Percentiles rank a stretch among this genome's conserved stretches.
Evolutionary conservation across 2,888 invertebrate species (phyloP).

Genomic region (Diachrysia chrysitis): DNA sequence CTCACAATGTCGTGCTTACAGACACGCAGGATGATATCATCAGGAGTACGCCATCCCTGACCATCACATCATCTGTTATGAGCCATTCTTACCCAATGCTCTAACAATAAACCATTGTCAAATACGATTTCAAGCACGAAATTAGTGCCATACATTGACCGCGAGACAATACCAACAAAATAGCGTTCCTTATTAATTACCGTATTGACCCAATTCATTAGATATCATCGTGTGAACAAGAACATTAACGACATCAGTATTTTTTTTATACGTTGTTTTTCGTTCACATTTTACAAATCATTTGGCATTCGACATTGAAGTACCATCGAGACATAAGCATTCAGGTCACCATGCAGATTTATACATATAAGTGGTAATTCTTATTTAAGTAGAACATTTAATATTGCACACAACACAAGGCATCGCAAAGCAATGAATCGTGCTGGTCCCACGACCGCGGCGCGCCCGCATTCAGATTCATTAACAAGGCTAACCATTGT

Average conservation of each 20-base stretch:
- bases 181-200: conserved; percentile 46
- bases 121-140: conserved; percentile 40
- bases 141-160: conserved; percentile 48
- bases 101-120: conserved; percentile 56
- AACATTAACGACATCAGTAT: conserved; percentile 37
- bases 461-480: conserved; percentile 76
- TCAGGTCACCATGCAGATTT: conserved; percentile 23
- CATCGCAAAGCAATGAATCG: conserved; percentile 65
- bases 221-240: conserved; percentile 47
- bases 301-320: conserved; percentile 40
- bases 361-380: conserved; percentile 29
- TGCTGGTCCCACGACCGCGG: conserved; percentile 72
- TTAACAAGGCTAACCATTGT: conserved; percentile 85
- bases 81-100: conserved; percentile 37
- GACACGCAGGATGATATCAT: conserved; percentile 75
- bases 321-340: conserved; percentile 32
- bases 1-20: conserved; percentile 58
- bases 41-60: conserved; percentile 62
- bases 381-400: conserved; percentile 56
- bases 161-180: conserved; percentile 50
- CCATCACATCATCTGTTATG: conserved; percentile 67
- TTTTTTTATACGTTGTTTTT: conserved; percentile 40
- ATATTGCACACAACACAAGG: conserved; percentile 55
- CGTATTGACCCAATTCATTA: conserved; percentile 49
- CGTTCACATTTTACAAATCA: conserved; percentile 20